These are phyloP conservation scores for Tridacna crocea DNA, from an alignment of 2,888 invertebrate genomes.

Conservation along the genomic window DNA sequence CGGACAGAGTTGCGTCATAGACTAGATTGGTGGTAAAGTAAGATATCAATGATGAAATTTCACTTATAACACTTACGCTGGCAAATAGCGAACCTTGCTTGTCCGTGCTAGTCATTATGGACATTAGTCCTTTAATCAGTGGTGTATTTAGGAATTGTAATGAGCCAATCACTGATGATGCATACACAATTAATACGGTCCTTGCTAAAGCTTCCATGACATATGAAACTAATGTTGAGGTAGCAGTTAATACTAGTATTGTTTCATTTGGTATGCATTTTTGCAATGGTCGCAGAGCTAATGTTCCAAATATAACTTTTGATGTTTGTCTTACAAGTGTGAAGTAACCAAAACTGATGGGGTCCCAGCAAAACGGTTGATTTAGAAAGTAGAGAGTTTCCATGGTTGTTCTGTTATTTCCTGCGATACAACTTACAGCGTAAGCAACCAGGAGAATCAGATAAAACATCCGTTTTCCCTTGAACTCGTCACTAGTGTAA, in stretches of 20 bases:
- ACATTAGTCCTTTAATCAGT: slow-evolving; percentile 53
- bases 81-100: slow-evolving; percentile 57
- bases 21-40: not conserved
- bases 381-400: slow-evolving; percentile 54
- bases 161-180: slow-evolving; percentile 32
- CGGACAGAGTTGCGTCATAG: not conserved
- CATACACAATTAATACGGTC: slow-evolving; percentile 34
- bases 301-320: slow-evolving; percentile 32
- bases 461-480: slow-evolving; percentile 41
- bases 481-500: slow-evolving; percentile 44
- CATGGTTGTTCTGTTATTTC: slow-evolving; percentile 25
- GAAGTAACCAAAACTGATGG: slow-evolving; percentile 37
- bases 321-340: slow-evolving; percentile 20
- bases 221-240: slow-evolving; percentile 30
- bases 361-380: slow-evolving; percentile 54
- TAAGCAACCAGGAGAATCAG: slow-evolving; percentile 41
- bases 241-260: slow-evolving; percentile 34
- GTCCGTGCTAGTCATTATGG: slow-evolving; percentile 34
- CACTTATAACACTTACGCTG: slow-evolving; percentile 38
- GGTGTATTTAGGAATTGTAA: slow-evolving; percentile 44
- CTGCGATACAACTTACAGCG: slow-evolving; percentile 19
- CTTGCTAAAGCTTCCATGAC: slow-evolving; percentile 45
- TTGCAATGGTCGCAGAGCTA: slow-evolving; percentile 30
- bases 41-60: slow-evolving; percentile 21
- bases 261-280: slow-evolving; percentile 36